phyloP scores from a whole-genome alignment of 2,113 vertebrate species.

The Lepus timidus region DNA sequence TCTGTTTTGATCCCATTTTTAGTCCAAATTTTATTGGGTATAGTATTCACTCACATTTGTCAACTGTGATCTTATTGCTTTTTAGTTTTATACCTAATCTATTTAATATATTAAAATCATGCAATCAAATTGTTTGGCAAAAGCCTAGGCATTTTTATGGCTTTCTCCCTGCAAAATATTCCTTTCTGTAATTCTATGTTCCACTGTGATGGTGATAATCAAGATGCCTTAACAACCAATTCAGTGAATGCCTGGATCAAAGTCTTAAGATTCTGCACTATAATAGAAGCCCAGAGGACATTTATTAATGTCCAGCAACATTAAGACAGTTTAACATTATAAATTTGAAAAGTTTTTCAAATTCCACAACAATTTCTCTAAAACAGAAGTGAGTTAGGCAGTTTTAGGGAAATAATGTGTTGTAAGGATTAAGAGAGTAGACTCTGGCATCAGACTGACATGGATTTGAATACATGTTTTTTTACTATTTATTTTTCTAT shows the following conservation, averaged over 20 bases:
- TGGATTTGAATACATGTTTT: not conserved
- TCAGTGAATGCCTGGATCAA: not conserved
- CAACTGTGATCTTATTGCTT: not conserved
- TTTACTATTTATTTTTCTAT: not conserved
- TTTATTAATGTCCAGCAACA: not conserved
- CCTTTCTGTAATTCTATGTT: conserved; percentile 7
- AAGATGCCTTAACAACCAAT: not conserved
- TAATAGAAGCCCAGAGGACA: not conserved
- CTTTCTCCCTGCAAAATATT: not conserved
- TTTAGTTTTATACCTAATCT: not conserved
- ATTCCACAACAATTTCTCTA: not conserved
- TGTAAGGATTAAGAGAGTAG: conserved; percentile 24
- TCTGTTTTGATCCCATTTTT: conserved; percentile 18
- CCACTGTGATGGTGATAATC: conserved; percentile 33
- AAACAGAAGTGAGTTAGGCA: not conserved
- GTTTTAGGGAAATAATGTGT: not conserved
- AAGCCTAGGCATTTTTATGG: conserved; percentile 34
- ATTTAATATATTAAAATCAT: conserved; percentile 27
- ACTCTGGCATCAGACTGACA: conserved; percentile 2
- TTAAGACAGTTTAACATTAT: conserved; percentile 19
- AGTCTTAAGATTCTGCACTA: not conserved
- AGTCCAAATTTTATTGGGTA: not conserved
- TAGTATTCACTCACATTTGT: not conserved
- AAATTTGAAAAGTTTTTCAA: conserved; percentile 38
- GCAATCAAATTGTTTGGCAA: conserved; percentile 7